Percentiles rank a stretch among this genome's conserved stretches.
phyloP scores from a whole-genome alignment of 2,113 vertebrate species.

The Turnix velox region DNA sequence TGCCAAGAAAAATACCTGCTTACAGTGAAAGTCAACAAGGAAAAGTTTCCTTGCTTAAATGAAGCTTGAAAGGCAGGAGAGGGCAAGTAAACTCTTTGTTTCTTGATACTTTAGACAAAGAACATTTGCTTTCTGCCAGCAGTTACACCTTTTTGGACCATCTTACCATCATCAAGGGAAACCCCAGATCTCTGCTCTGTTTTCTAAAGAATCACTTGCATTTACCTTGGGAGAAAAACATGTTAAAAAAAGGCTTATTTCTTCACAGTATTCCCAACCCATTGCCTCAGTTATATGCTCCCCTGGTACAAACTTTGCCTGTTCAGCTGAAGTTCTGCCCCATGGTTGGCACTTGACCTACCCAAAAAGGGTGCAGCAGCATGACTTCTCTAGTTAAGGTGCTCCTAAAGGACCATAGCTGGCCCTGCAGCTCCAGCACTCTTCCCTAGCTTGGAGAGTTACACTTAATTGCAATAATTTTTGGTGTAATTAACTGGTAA shows the following conservation, averaged over 20 bases:
- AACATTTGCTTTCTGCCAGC: background rate
- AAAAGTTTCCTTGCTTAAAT: background rate
- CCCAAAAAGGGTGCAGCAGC: background rate
- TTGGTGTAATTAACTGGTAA: background rate
- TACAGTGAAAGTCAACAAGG: background rate
- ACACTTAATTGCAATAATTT: background rate
- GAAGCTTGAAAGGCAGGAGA: background rate
- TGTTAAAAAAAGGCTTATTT: fast-evolving
- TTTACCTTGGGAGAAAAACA: background rate
- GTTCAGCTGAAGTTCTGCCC: background rate
- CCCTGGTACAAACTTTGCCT: background rate
- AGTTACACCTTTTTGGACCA: background rate
- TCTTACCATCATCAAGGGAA: background rate
- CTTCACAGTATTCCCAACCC: background rate
- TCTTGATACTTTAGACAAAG: background rate
- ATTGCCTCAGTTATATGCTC: background rate
- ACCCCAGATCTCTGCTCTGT: background rate
- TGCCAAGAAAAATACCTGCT: background rate
- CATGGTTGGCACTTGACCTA: background rate
- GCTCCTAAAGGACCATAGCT: background rate
- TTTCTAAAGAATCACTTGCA: background rate
- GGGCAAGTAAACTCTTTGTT: background rate
- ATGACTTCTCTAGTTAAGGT: too few species aligned
- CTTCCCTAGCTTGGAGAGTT: background rate
- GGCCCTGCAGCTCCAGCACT: background rate